Evolutionary conservation across 2,888 invertebrate genomes (phyloP).

Genomic region (Scrobipalpa costella): DNA sequence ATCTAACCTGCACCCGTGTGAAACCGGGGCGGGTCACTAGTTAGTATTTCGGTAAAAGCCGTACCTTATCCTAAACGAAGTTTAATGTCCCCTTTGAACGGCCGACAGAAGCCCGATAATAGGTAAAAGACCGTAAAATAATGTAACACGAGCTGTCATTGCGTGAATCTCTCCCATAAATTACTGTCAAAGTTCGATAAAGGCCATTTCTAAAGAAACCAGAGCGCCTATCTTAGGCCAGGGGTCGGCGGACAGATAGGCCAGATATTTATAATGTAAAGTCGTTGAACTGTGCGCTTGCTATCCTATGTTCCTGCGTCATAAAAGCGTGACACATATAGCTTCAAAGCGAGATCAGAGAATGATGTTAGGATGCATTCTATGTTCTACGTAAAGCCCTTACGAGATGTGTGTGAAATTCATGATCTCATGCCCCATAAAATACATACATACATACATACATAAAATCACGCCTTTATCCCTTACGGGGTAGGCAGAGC

Average conservation of each 20-base stretch:
- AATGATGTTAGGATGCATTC: not conserved
- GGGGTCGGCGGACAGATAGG: slow-evolving; percentile 12
- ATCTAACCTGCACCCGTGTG: too few species aligned
- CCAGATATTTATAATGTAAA: slow-evolving; percentile 14
- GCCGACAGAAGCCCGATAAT: not conserved
- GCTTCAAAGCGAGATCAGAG: slow-evolving; percentile 2
- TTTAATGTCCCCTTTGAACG: not conserved
- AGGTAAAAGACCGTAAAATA: slow-evolving; percentile 1
- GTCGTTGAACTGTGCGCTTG: slow-evolving; percentile 7
- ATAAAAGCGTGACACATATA: not conserved
- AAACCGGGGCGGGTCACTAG: too few species aligned
- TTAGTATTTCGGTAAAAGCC: not conserved
- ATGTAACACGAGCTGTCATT: not conserved
- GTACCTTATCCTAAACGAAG: not conserved
- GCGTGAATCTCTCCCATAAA: slow-evolving; percentile 15
- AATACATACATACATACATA: too few species aligned
- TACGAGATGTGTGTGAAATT: too few species aligned
- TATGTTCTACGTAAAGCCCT: not conserved
- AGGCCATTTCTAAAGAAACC: slow-evolving; percentile 16
- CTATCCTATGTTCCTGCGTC: not conserved
- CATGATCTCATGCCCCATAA: too few species aligned
- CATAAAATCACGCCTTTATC: too few species aligned
- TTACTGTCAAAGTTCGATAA: slow-evolving; percentile 19
- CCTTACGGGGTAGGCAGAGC: too few species aligned
- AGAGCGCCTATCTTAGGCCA: slow-evolving; percentile 17